Evolutionary conservation across 2,888 invertebrate species (phyloP).

Genomic region (Biston betularia): DNA sequence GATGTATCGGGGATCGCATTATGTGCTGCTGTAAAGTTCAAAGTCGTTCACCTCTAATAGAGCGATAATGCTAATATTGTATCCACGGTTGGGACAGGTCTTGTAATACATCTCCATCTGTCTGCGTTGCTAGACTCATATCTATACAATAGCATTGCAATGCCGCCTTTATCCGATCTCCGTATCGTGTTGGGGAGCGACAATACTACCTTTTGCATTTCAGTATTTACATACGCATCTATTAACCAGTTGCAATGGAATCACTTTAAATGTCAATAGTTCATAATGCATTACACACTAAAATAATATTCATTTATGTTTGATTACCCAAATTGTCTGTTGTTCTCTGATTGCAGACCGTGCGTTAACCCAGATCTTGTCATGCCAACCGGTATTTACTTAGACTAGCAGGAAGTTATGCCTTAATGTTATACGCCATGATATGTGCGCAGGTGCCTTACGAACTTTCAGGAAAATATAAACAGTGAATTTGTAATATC

Average conservation of each 20-base stretch:
- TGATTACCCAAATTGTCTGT: slow-evolving; percentile 29
- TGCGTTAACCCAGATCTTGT: slow-evolving; percentile 34
- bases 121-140: slow-evolving; percentile 36
- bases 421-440: slow-evolving; percentile 36
- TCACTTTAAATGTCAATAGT: slow-evolving; percentile 36
- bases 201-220: slow-evolving; percentile 40
- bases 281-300: slow-evolving; percentile 22
- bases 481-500: slow-evolving; percentile 45
- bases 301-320: slow-evolving; percentile 34
- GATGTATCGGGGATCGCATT: neutral
- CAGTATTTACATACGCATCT: slow-evolving; percentile 38
- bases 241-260: slow-evolving; percentile 27
- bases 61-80: slow-evolving; percentile 27
- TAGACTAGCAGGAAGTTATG: slow-evolving; percentile 44
- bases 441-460: slow-evolving; percentile 42
- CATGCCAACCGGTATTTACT: slow-evolving; percentile 34
- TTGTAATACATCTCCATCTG: slow-evolving; percentile 39
- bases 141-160: slow-evolving; percentile 38
- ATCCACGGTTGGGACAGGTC: slow-evolving; percentile 22
- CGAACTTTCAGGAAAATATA: slow-evolving; percentile 37
- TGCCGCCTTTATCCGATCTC: slow-evolving; percentile 39
- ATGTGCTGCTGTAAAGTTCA: slow-evolving; percentile 17
- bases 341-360: slow-evolving; percentile 33
- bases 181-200: slow-evolving; percentile 37
- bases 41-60: slow-evolving; percentile 21